phyloP scores from a whole-genome alignment of 2,113 vertebrate genomes.

The Nansenia antarctica region DNA sequence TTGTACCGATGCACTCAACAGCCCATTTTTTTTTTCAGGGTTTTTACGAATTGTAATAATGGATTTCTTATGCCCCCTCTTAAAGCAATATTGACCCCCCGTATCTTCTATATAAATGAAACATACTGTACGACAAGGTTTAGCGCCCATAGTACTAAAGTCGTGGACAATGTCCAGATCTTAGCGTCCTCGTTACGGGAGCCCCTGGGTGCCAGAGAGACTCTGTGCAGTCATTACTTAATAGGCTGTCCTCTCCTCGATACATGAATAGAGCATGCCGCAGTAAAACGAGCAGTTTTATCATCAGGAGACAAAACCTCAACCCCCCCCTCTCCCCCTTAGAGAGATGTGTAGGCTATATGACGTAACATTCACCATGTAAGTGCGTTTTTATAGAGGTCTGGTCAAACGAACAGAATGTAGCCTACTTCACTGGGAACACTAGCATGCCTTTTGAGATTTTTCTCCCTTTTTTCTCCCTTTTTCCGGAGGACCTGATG shows the following conservation, averaged over 20 bases:
- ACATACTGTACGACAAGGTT: not conserved
- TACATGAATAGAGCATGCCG: not conserved
- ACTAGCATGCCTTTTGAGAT: too few species aligned
- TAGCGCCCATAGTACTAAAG: not conserved
- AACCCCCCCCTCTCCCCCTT: too few species aligned
- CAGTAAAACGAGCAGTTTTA: not conserved
- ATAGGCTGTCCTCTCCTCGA: not conserved
- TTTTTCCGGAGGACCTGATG: too few species aligned
- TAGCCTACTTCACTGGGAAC: too few species aligned
- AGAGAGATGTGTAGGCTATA: too few species aligned
- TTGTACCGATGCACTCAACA: not conserved
- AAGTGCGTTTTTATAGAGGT: too few species aligned
- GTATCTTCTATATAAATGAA: not conserved
- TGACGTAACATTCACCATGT: not conserved
- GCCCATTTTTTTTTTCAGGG: not conserved
- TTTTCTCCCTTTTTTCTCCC: too few species aligned
- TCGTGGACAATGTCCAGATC: not conserved
- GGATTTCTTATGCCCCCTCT: not conserved
- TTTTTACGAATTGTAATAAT: not conserved
- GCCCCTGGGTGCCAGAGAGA: too few species aligned
- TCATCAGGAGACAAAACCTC: not conserved
- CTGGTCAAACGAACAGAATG: too few species aligned
- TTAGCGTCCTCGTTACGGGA: not conserved
- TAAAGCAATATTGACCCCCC: not conserved
- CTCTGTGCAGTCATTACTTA: not conserved